Percentiles rank a stretch among this genome's conserved stretches.
Conservation (phyloP, 2,113 vertebrate genomes). For the Natator depressus region DNA sequence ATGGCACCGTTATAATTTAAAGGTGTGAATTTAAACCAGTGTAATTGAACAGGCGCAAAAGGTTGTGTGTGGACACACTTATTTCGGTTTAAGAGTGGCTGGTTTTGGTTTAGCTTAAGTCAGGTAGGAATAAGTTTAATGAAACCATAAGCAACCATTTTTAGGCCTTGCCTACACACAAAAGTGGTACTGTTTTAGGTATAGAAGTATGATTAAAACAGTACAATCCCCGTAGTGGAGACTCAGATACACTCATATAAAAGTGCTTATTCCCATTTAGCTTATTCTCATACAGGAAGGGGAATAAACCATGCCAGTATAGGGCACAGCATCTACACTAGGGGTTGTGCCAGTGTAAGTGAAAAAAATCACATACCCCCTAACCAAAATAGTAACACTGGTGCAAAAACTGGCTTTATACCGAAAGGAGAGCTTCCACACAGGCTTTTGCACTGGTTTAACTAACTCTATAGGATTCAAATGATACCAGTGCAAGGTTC, state of each 20-base stretch:
- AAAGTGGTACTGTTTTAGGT: neutral
- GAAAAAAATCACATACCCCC: too few relatives aligned
- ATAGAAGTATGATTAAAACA: neutral
- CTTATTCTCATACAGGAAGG: neutral
- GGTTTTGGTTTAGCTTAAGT: neutral
- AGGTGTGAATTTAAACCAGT: neutral
- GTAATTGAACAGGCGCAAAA: neutral
- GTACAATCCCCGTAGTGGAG: fast-evolving
- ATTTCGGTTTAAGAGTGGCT: neutral
- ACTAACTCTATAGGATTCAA: neutral
- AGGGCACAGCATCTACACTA: fast-evolving
- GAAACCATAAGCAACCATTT: neutral
- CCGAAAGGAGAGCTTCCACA: neutral
- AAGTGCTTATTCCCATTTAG: neutral
- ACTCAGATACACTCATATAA: neutral
- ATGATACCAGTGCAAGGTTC: neutral
- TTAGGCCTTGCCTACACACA: neutral
- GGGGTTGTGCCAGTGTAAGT: too few relatives aligned
- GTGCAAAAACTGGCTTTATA: neutral
- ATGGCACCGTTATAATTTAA: neutral
- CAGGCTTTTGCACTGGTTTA: neutral
- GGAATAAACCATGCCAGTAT: neutral
- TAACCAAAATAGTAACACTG: neutral
- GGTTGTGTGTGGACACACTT: neutral
- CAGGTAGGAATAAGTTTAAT: neutral